phyloP scores from a whole-genome alignment of 2,113 vertebrate species.

The Lagopus leucura region DNA sequence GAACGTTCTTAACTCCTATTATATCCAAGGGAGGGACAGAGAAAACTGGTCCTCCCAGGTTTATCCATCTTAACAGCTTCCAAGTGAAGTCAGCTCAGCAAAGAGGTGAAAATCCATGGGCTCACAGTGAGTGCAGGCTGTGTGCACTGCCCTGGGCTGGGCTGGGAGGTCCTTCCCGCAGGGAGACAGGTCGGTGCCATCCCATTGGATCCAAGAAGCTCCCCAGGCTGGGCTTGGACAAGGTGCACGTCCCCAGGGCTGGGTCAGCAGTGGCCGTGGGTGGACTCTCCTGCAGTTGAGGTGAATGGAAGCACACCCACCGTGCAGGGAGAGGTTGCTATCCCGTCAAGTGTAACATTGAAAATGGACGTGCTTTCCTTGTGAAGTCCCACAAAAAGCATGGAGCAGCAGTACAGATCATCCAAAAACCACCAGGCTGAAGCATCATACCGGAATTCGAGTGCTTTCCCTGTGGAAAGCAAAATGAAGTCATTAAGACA shows the following conservation, averaged over 20 bases:
- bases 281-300: no score
- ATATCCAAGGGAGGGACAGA: background rate
- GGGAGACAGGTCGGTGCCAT: background rate
- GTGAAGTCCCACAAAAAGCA: no score
- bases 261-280: background rate
- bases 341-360: background rate
- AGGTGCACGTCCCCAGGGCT: rapidly evolving
- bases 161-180: no score
- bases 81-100: background rate
- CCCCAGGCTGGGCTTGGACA: background rate
- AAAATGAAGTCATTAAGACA: background rate
- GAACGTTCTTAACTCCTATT: background rate
- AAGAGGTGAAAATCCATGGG: background rate
- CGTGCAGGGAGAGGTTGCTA: no score
- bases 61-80: background rate
- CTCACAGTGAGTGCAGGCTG: background rate
- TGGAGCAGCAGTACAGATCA: no score
- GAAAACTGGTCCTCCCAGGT: rapidly evolving
- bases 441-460: background rate
- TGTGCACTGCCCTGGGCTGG: background rate
- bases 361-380: background rate
- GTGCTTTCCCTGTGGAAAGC: background rate
- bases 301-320: background rate
- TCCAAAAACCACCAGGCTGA: background rate
- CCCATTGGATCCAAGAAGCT: background rate